A percentile compares a stretch with the other conserved stretches of the same genome.
Evolutionary conservation across 2,113 vertebrate genomes (phyloP).

Genomic region (Eulacestoma nigropectus): DNA sequence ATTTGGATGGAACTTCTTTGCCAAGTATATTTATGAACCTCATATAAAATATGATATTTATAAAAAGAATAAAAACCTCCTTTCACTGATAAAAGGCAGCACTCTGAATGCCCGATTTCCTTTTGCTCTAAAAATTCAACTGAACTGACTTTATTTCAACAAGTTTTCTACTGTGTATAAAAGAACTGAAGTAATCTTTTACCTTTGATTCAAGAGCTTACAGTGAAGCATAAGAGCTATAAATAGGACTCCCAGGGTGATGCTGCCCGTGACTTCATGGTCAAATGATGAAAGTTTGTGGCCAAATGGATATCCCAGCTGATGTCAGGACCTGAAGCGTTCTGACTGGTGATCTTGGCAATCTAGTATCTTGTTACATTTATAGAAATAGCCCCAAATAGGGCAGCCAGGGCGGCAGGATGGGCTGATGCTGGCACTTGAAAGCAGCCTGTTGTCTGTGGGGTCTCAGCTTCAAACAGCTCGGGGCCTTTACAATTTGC

Average conservation of each 20-base stretch:
- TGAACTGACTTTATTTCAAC: not conserved
- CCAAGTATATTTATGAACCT: conserved; percentile 47
- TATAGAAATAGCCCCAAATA: not conserved
- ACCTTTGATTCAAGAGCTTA: not conserved
- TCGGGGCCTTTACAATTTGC: not conserved
- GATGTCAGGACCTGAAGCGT: not conserved
- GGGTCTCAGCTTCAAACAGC: conserved; percentile 4
- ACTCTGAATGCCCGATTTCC: not conserved
- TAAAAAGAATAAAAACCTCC: conserved; percentile 13
- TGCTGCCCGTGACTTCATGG: not conserved
- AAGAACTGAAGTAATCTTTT: not conserved
- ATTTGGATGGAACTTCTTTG: conserved; percentile 25
- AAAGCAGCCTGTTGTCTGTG: not conserved
- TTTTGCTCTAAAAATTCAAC: not conserved
- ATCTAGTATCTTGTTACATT: not conserved
- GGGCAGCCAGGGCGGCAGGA: not conserved
- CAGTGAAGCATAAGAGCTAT: not conserved
- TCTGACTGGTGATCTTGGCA: not conserved
- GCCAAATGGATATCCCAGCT: not conserved
- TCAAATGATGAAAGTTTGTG: not conserved
- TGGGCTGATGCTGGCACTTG: not conserved
- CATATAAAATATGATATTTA: not conserved
- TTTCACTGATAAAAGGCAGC: conserved; percentile 16
- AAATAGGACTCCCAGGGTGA: not conserved
- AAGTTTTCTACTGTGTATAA: not conserved